Evolutionary conservation across 2,888 invertebrate genomes (phyloP), one percentile per base, ranked within the genome.

Genomic region (Proisotoma minuta): DNA sequence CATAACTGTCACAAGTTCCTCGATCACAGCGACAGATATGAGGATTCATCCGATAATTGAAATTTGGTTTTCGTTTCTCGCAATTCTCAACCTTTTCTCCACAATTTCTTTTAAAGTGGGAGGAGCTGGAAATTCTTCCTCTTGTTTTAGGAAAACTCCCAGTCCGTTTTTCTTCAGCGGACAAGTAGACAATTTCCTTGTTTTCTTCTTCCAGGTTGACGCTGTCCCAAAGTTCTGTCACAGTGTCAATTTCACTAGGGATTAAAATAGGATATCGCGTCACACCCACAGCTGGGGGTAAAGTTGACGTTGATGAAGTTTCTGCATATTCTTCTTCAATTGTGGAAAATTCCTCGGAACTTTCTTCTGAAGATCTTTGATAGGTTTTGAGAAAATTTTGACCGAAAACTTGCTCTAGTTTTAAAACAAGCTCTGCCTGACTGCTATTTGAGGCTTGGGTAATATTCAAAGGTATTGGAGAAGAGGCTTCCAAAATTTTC

Each of bases 21-120:
- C 48, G 20, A 39, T 72, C 72, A 54, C 72, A 72, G 1, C 66
- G 60, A 53, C 72, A 72, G 39, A 56, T 27, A 24, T 26, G 47
- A 0, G 71, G 69, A 1, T 60, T 23, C 18, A 5, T 15, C 22
- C 18, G 34, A 24, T 63, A 54, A 51, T 57, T 57, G 15, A 40
- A 22, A 5, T 57, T 23, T 8, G 57, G 57, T 3, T 57, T 39
- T 15, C 39, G 26, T 22, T 4, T 22, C 39, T 27, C 29, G 40
- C 60, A 60, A 4, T 43, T 49, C 20, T 62, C 60, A n/a, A 54
- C 52, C 1, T 58, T 23, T 1, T 1, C 40, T 1, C 65, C 65
- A 39, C 65, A 65, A 8, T 26, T 61, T 50, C 51, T 61, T 26
- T 54, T 56, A 2, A 40, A 49, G n/a, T 23, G 49, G 3, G 22